Evolutionary conservation across 2,888 invertebrate species (phyloP).

Genomic region (Cyrtodaria siliqua): DNA sequence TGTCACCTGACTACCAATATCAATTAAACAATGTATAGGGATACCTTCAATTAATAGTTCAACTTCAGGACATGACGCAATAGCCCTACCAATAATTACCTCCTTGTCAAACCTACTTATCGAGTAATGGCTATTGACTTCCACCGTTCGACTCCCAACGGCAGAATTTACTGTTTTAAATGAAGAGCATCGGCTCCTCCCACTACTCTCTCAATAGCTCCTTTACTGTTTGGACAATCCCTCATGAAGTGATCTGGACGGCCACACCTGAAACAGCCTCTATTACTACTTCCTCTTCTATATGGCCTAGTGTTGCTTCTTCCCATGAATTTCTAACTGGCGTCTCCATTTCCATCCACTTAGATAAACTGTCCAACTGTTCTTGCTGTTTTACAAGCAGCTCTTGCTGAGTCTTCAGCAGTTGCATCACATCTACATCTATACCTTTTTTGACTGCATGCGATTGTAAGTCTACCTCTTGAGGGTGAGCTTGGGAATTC

Average conservation of each 20-base stretch:
- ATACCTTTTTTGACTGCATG: too few relatives aligned
- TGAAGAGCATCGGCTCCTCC: background rate
- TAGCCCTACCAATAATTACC: background rate
- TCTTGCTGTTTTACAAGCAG: constrained; percentile 3
- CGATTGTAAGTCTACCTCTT: too few relatives aligned
- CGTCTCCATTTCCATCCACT: too few relatives aligned
- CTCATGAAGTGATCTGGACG: background rate
- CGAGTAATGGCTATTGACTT: background rate
- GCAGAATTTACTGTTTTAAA: background rate
- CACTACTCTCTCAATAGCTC: background rate
- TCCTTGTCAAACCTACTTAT: too few relatives aligned
- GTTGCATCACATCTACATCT: background rate
- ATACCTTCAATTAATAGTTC: background rate
- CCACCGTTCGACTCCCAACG: constrained; percentile 5
- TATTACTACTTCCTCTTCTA: background rate
- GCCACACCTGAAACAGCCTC: background rate
- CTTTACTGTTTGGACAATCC: background rate
- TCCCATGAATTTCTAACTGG: too few relatives aligned
- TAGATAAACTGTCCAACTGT: background rate
- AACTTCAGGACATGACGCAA: constrained; percentile 3
- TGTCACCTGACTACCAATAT: constrained; percentile 4
- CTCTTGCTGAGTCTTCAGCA: background rate
- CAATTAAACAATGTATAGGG: constrained; percentile 3
- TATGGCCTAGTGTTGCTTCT: background rate
- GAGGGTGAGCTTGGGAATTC: too few relatives aligned